Base-by-base conservation (phyloP, 2,888 invertebrate genomes). In the Oxyscelio sp. region DNA sequence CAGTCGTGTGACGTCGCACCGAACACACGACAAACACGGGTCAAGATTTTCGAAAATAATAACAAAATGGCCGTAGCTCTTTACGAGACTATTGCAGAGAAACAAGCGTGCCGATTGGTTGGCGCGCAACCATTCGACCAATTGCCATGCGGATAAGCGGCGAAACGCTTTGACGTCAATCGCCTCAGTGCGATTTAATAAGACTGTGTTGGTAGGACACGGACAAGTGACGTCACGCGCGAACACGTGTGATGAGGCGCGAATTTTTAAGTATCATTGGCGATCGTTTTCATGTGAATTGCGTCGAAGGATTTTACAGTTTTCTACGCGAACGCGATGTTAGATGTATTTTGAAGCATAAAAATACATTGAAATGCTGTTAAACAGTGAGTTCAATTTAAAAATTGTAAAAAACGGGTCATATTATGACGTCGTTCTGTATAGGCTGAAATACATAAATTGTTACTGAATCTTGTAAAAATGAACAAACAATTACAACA, bases 1-100 rank as follows among this genome's bases (percentile, higher is more conserved):
- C 61, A 65, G 52, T 66, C 48, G 84, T 87, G 83, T 85, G 74
- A 85, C 87, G 89, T 88, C 87, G 83, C 86, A 85, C 68, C 85
- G 82, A 66, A 88, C 91, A 90, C 87, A 89, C 90, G 90, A 90
- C 90, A 89, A 91, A 90, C 59, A 58, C 75, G 63, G 56, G 52
- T 59, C 45, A 90, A 90, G 92, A 92, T 93, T 93, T 94, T 93
- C 93, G 93, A 94, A 93, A 93, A 94, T 92, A 92, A 92, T 92
- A 93, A 92, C 91, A 93, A 93, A 91, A 94, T 93, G 94, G 94
- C 92, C 87, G 92, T 84, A 82, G 75, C 82, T 85, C 89, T 89
- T 89, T 91, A 88, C 89, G 88, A 89, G 88, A 89, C 89, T 89
- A 90, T 90, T 91, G 92, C 90, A 88, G 89, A 92, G 86, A 86